Evolutionary conservation across 2,113 vertebrate species (phyloP).

Genomic region (Progne subis): DNA sequence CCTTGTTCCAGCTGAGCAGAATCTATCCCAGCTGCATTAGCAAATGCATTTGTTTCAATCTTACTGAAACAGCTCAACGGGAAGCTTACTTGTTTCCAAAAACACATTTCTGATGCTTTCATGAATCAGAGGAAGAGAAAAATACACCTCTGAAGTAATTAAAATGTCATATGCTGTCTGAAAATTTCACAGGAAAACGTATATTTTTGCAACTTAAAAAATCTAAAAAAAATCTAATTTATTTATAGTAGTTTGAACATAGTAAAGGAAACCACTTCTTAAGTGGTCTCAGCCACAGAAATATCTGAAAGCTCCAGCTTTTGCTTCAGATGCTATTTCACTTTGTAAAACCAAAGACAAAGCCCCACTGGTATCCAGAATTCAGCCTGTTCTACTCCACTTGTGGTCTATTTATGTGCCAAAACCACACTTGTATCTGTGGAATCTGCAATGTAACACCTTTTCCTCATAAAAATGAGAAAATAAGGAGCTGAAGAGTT

Average conservation of each 20-base stretch:
- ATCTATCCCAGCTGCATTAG: background rate
- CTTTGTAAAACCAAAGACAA: background rate
- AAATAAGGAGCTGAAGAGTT: background rate
- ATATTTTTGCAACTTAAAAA: background rate
- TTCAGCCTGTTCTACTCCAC: background rate
- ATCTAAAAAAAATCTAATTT: background rate
- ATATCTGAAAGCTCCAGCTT: background rate
- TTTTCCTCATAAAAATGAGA: background rate
- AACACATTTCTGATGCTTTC: background rate
- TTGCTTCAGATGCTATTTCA: background rate
- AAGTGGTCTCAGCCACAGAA: background rate
- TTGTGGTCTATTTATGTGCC: background rate
- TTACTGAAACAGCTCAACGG: background rate
- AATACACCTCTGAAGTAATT: background rate
- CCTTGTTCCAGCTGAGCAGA: background rate
- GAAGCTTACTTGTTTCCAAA: background rate
- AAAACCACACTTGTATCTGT: background rate
- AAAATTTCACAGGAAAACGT: background rate
- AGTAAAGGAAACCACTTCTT: background rate
- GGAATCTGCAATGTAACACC: background rate
- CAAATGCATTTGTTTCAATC: background rate
- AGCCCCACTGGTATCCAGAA: background rate
- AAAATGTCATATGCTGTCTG: background rate
- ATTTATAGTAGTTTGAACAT: background rate
- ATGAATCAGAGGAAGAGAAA: background rate